A percentile compares a stretch with the other conserved stretches of the same genome.
Evolutionary conservation across 2,797 vertebrate species (phyloP).

Genomic region (Cygnus olor): DNA sequence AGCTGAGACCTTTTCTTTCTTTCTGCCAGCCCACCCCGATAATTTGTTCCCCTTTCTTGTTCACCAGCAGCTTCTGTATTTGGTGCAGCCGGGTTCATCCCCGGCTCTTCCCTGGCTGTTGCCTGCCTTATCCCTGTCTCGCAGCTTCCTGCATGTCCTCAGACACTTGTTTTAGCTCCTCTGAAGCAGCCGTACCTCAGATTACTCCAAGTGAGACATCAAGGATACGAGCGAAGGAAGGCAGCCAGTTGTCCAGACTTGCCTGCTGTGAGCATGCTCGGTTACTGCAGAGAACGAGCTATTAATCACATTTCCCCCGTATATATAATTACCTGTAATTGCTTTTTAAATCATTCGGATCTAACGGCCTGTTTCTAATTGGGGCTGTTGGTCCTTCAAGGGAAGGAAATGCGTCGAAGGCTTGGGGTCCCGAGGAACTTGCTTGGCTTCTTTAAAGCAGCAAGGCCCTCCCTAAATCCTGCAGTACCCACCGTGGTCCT

Average conservation of each 20-base stretch:
- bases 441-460: neutral
- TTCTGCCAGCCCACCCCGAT: neutral
- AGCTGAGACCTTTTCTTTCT: neutral
- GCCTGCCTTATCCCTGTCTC: neutral
- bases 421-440: neutral
- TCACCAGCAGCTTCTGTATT: neutral
- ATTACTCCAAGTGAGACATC: neutral
- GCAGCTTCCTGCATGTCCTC: neutral
- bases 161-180: neutral
- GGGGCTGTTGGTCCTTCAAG: neutral
- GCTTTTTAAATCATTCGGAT: neutral
- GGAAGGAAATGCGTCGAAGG: neutral
- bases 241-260: neutral
- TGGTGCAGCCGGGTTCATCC: neutral
- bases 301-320: neutral
- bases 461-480: neutral
- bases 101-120: neutral
- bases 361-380: neutral
- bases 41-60: rapidly evolving
- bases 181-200: neutral
- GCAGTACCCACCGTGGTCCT: rapidly evolving
- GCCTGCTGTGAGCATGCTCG: neutral
- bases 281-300: neutral
- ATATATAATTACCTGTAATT: neutral
- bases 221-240: neutral